These are phyloP conservation scores for Gila orcuttii DNA, from an alignment of 2,113 vertebrate genomes.

Conservation along the genomic window DNA sequence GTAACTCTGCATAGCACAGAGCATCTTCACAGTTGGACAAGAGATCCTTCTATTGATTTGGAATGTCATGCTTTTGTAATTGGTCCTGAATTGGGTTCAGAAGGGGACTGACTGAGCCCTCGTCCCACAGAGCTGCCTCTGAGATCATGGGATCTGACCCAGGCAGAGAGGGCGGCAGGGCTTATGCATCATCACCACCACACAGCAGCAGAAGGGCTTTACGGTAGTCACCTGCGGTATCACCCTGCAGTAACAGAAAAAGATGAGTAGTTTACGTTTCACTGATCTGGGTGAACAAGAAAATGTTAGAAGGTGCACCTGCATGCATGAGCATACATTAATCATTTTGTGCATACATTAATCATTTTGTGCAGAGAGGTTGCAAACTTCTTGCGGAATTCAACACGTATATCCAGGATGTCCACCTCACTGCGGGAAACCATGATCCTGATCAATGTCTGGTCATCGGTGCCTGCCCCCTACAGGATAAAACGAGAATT, in stretches of 20 bases:
- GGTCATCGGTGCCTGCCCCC: slow-evolving; percentile 91
- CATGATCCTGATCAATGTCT: slow-evolving; percentile 89
- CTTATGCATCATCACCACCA: slow-evolving; percentile 87
- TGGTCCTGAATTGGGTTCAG: background rate
- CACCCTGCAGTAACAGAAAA: slow-evolving; percentile 74
- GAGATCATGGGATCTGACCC: background rate
- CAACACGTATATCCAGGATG: slow-evolving; percentile 84
- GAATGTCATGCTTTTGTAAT: slow-evolving; percentile 1
- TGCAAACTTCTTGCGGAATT: slow-evolving; percentile 85
- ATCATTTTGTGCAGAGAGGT: slow-evolving; percentile 82
- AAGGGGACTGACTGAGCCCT: background rate
- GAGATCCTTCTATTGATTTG: background rate
- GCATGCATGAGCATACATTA: slow-evolving; percentile 59
- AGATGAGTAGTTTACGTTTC: background rate
- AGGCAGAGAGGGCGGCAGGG: background rate
- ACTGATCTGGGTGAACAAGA: background rate
- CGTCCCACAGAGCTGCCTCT: background rate
- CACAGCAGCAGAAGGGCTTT: slow-evolving; percentile 88
- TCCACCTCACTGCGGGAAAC: slow-evolving; percentile 90
- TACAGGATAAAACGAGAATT: slow-evolving; percentile 57
- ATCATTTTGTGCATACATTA: slow-evolving; percentile 77
- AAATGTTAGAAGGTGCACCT: background rate
- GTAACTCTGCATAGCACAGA: background rate
- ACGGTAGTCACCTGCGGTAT: slow-evolving; percentile 88
- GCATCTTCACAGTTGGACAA: background rate